Conservation (phyloP, 2,888 invertebrate genomes). For the Diarsia brunnea region DNA sequence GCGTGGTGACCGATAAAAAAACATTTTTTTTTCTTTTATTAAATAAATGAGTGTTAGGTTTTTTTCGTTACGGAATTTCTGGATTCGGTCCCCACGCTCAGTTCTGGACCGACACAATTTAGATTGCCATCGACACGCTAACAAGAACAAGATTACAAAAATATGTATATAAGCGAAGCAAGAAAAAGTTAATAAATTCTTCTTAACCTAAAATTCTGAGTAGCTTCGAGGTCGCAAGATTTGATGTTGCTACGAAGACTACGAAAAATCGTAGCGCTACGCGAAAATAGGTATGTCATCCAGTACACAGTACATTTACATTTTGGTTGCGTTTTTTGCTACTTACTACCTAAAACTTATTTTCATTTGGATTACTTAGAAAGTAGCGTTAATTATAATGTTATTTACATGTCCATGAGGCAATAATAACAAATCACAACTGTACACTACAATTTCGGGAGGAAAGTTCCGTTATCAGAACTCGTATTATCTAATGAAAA, state of each 20-base stretch:
- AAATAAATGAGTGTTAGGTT: no score
- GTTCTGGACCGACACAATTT: no score
- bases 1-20: no score
- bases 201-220: background rate
- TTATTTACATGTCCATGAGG: background rate
- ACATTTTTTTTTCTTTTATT: no score
- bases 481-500: constrained; percentile 4
- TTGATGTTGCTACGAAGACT: constrained; percentile 2
- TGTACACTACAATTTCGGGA: background rate
- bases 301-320: background rate
- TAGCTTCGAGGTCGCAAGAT: background rate
- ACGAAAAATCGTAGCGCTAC: constrained; percentile 5
- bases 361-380: background rate
- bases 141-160: no score
- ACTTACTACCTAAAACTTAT: background rate
- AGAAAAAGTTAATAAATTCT: background rate
- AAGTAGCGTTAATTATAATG: background rate
- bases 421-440: background rate
- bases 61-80: no score
- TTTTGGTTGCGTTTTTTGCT: background rate
- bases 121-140: no score
- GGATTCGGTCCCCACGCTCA: no score
- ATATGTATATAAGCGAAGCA: no score
- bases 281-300: background rate
- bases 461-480: constrained; percentile 38